Evolutionary conservation across 2,888 invertebrate genomes (phyloP), one percentile per base, ranked within the genome.

Genomic region (Cosmorhoe ocellata): DNA sequence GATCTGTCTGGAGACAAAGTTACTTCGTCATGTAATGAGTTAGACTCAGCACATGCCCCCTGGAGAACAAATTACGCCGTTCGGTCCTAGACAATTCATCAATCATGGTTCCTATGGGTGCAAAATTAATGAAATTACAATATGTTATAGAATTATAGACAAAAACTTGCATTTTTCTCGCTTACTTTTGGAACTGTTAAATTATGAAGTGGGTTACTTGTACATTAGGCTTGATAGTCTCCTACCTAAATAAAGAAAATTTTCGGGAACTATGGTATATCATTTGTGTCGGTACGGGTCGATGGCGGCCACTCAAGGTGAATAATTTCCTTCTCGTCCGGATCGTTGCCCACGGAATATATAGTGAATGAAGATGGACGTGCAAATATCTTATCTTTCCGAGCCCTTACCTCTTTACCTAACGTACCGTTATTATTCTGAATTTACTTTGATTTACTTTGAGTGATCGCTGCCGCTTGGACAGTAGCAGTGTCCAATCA

Each of bases 11-110:
- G 33, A 36, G 36, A 37, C 36, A 43, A 24, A 39, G 31, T n/a
- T 51, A 42, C 46, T 39, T 49, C 39, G 48, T 58, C 48, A 58
- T 40, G 48, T 51, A 45, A 58, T 48, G 45, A 51, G 43, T 31
- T 18, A 22, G 26, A 45, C 38, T 31, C 38, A 31, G 42, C 41
- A 26, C 31, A 45, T 32, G 39, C 22, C 24, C 9, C n/a, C 22
- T 18, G 22, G 36, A 31, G 41, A 37, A 51, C 22, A 43, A 39
- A 51, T 47, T 49, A 48, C 31, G 4, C 2, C 6, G 34, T 11
- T 2, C 27, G 14, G 26, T 30, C 9, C 1, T 31, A 31, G 40
- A 41, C 28, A 24, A 48, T 42, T 26, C 36, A 41, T 41, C 14
- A 41, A 48, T 41, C 36, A 24, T 36, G 9, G n/a, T 13, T 26